These are phyloP conservation scores for Reticulitermes lucifugus DNA, from an alignment of 2,888 invertebrate genomes.

Conservation along the genomic window DNA sequence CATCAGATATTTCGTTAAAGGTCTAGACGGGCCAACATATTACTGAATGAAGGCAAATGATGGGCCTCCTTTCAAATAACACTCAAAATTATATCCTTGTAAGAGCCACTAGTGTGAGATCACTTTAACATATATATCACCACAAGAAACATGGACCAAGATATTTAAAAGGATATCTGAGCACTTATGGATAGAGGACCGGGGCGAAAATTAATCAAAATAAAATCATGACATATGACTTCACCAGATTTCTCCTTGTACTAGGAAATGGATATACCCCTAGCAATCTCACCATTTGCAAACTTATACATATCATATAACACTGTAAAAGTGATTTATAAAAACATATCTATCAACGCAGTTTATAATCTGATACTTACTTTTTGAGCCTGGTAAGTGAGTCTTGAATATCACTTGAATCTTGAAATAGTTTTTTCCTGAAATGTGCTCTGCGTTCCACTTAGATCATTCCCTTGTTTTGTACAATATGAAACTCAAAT, in stretches of 20 bases:
- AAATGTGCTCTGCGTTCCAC: background rate
- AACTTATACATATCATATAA: background rate
- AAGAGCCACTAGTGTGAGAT: background rate
- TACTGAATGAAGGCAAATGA: background rate
- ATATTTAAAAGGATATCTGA: constrained; percentile 14
- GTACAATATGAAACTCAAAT: too few species aligned
- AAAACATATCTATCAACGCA: background rate
- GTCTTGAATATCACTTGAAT: background rate
- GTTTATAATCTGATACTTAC: too few species aligned
- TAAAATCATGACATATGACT: background rate
- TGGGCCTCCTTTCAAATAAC: background rate
- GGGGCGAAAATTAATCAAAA: background rate
- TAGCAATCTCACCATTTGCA: background rate
- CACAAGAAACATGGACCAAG: constrained; percentile 37
- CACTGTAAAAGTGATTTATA: constrained; percentile 11
- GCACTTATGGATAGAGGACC: background rate
- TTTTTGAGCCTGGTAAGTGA: background rate
- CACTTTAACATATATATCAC: constrained; percentile 30
- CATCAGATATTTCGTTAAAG: too few species aligned
- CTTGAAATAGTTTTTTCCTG: background rate
- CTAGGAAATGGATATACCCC: background rate
- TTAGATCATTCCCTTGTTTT: too few species aligned
- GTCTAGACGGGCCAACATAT: too few species aligned
- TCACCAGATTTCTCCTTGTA: background rate
- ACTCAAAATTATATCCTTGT: background rate